Conservation (phyloP, 2,797 vertebrate genomes). For the Anabacerthia variegaticeps region DNA sequence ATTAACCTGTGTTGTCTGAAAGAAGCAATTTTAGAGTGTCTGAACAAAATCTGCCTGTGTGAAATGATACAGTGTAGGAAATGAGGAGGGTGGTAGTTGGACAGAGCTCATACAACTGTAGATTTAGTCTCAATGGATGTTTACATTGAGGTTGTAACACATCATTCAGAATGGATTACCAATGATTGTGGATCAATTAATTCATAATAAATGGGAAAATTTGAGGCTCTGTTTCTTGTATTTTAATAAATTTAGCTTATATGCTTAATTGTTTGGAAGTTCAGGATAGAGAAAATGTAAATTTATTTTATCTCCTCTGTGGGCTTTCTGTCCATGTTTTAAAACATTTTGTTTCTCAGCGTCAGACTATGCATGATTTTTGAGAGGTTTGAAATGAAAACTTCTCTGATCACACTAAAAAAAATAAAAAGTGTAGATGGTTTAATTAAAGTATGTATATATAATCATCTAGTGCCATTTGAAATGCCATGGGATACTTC, state of each 20-base stretch:
- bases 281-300: not conserved
- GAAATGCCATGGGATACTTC: not conserved
- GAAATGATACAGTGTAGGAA: not conserved
- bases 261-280: not conserved
- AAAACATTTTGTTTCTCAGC: not conserved
- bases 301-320: not conserved
- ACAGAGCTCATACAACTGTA: not conserved
- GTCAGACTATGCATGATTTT: not conserved
- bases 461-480: not conserved
- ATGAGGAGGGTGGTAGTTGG: not conserved
- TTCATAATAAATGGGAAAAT: not conserved
- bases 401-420: fast-evolving
- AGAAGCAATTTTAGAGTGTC: not conserved
- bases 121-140: not conserved
- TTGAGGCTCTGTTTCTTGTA: not conserved
- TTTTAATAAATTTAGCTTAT: not conserved
- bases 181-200: not conserved
- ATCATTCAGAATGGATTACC: not conserved
- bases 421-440: not conserved
- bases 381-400: not conserved
- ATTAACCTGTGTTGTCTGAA: not conserved
- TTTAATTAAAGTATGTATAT: not conserved
- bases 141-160: not conserved
- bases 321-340: not conserved
- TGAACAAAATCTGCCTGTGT: not conserved